Evolutionary conservation across 2,888 invertebrate species (phyloP), one percentile per base, ranked within the genome.

Genomic region (Clanis bilineata): DNA sequence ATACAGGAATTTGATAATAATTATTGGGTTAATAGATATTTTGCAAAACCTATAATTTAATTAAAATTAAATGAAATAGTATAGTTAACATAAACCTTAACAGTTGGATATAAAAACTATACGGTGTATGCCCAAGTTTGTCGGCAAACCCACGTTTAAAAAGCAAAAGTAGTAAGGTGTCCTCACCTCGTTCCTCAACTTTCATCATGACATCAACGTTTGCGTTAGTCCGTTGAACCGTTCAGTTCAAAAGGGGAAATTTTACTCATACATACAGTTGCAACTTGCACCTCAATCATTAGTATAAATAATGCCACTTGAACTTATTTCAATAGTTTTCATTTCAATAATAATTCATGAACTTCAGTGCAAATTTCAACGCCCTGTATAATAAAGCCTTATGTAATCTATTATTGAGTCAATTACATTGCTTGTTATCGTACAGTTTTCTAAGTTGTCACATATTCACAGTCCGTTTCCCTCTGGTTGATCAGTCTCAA

Each of bases 211-310:
- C 71, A 64, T 55, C 44, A 59, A 39, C 25, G 64, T 44, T 63
- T 66, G 85, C 25, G 64, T 44, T 63, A 67, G 85, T 77, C 70
- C 86, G 71, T 79, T 83, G 80, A 83, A 79, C 83, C 69, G 71
- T 69, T 75, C 69, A 70, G 70, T 75, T 76, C 73, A 74, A 76
- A 82, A 80, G 79, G 80, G 85, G 86, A 86, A 86, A 84, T 77
- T 78, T 76, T 67, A 62, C 61, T 51, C 51, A 64, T 72, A 69
- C 70, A 66, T 73, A 67, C 66, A 67, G 64, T 9, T 36, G 2
- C n/a, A 3, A 38, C 65, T 65, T 68, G 66, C 64, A 47, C 45
- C 38, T 36, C 15, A 45, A 18, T 15, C 23, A 58, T 25, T 36
- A 47, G 38, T 18, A 45, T n/a, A 23, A 18, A 39, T 18, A 23